These are phyloP conservation scores for Pachyrhynchus sulphureomaculatus DNA, from an alignment of 1,140 invertebrate species.

Conservation along the genomic window DNA sequence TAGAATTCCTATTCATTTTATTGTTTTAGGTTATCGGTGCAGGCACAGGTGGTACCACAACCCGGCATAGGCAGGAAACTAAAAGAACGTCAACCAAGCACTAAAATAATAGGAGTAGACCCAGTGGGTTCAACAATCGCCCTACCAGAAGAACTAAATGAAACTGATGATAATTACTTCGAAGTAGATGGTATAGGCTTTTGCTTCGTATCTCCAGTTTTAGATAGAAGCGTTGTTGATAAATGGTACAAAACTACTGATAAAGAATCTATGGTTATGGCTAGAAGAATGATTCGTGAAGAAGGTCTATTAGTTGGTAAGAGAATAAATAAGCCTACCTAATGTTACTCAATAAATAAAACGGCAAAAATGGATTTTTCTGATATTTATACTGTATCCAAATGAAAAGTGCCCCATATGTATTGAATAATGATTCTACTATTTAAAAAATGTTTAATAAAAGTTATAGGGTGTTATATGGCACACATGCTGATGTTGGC, in stretches of 20 bases:
- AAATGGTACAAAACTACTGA: conserved; percentile 86
- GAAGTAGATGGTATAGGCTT: conserved; percentile 75
- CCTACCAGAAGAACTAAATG: conserved; percentile 68
- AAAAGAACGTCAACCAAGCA: conserved; percentile 68
- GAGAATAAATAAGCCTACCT: too few relatives aligned
- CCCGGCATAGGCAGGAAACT: conserved; percentile 83
- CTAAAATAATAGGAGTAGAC: conserved; percentile 80
- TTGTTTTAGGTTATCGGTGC: conserved; percentile 62
- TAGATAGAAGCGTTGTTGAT: conserved; percentile 77
- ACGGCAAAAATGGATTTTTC: too few relatives aligned
- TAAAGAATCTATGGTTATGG: conserved; percentile 73
- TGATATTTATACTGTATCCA: too few relatives aligned
- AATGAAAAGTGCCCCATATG: too few relatives aligned
- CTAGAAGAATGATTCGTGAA: conserved; percentile 81
- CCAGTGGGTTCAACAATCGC: conserved; percentile 87
- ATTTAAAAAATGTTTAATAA: too few relatives aligned
- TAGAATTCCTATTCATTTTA: too few relatives aligned
- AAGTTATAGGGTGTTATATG: too few relatives aligned
- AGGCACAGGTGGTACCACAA: conserved; percentile 91
- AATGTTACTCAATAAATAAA: too few relatives aligned
- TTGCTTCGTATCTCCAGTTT: conserved; percentile 85
- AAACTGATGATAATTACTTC: conserved; percentile 67
- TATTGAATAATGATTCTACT: too few relatives aligned
- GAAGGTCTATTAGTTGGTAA: conserved; percentile 79
- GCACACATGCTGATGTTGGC: too few relatives aligned